These are phyloP conservation scores for Celastrina argiolus DNA, from an alignment of 2,888 invertebrate genomes.

Conservation along the genomic window DNA sequence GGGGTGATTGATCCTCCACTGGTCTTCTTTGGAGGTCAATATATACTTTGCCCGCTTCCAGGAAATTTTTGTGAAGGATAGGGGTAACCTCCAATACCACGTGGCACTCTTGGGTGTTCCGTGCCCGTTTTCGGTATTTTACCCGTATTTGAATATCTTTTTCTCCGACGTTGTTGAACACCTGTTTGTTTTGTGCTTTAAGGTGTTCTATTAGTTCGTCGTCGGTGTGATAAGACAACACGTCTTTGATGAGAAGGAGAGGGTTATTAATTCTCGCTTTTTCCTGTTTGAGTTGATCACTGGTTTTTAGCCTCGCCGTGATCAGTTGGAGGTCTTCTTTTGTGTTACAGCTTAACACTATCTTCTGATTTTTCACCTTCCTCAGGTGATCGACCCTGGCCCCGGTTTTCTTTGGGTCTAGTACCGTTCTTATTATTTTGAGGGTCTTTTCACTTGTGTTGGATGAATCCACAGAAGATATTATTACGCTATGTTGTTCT, in stretches of 20 bases:
- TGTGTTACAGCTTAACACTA: not conserved
- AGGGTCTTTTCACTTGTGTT: not conserved
- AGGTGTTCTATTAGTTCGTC: not conserved
- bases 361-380: not conserved
- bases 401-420: not conserved
- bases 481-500: not conserved
- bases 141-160: conserved; percentile 23
- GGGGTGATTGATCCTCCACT: conserved; percentile 27
- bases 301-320: not conserved
- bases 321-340: not conserved
- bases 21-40: conserved; percentile 24
- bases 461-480: not conserved
- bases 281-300: not conserved
- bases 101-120: conserved; percentile 34
- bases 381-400: not conserved
- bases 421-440: not conserved
- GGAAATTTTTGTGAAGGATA: not conserved
- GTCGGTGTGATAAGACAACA: not conserved
- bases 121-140: conserved; percentile 31
- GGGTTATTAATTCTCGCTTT: not conserved
- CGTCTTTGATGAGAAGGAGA: not conserved
- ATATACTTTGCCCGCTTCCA: conserved; percentile 22
- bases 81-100: conserved; percentile 34
- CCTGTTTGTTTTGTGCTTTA: not conserved
- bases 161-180: conserved; percentile 8